A percentile compares a stretch with the other conserved stretches of the same genome.
These are phyloP conservation scores for Clavelina lepadiformis DNA, from an alignment of 23 tunicate genomes.

Conservation along the genomic window DNA sequence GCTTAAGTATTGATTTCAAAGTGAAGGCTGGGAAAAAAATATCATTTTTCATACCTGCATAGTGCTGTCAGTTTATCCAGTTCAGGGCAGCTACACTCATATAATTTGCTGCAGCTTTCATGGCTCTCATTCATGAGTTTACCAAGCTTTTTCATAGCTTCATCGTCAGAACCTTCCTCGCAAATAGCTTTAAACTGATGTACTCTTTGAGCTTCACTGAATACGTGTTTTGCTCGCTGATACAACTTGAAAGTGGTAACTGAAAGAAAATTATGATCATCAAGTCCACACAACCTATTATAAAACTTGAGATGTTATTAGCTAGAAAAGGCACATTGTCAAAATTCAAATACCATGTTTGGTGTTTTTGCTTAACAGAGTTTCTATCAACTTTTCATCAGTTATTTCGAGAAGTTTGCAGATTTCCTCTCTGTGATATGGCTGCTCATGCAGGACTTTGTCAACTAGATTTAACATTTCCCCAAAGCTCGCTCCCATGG, in stretches of 20 bases:
- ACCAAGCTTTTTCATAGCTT: constrained; percentile 38
- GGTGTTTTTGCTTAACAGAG: constrained; percentile 62
- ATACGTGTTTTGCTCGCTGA: constrained; percentile 88
- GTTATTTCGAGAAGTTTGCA: constrained; percentile 50
- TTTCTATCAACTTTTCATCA: constrained; percentile 42
- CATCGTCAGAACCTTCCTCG: constrained; percentile 8
- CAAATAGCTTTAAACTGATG: constrained; percentile 51
- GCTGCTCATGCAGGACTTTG: constrained; percentile 33
- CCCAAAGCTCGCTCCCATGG: constrained; percentile 26
- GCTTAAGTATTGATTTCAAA: no score
- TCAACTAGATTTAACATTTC: constrained; percentile 55
- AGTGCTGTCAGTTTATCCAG: constrained; percentile 65
- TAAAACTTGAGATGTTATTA: neutral
- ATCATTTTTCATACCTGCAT: constrained; percentile 67
- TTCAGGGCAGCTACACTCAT: constrained; percentile 83
- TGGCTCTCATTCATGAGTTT: constrained; percentile 83
- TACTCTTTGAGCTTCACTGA: constrained; percentile 84
- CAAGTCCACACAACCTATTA: neutral
- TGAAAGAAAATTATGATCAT: constrained; percentile 11
- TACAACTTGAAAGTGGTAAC: constrained; percentile 63
- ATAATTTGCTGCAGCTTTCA: constrained; percentile 62
- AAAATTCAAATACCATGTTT: constrained; percentile 28
- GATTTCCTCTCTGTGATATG: constrained; percentile 49
- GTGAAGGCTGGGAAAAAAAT: no score
- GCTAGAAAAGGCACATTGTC: neutral